Conservation (phyloP, 1,140 invertebrate species). For the Lordiphosa clarofinis region DNA sequence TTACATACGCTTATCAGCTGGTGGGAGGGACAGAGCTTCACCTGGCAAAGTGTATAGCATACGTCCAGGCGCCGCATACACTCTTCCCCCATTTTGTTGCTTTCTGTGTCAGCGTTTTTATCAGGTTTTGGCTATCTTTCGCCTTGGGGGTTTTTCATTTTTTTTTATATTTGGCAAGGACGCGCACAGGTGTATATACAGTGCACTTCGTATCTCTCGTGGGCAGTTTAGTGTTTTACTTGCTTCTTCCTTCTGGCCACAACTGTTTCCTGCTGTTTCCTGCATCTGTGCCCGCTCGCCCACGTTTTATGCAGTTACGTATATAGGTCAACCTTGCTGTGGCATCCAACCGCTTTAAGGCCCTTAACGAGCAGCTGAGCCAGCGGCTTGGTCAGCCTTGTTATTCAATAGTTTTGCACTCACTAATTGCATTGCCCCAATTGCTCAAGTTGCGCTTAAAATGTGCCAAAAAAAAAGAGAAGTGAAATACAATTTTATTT, state of each 20-base stretch:
- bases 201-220: slow-evolving; percentile 28
- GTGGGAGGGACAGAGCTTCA: neutral
- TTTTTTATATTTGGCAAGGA: slow-evolving; percentile 63
- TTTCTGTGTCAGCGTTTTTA: slow-evolving; percentile 57
- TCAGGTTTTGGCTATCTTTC: slow-evolving; percentile 51
- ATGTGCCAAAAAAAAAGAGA: slow-evolving; percentile 54
- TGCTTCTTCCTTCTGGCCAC: slow-evolving; percentile 17
- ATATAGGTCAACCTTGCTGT: slow-evolving; percentile 2
- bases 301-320: neutral
- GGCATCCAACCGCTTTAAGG: slow-evolving; percentile 1
- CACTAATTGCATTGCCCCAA: slow-evolving; percentile 72
- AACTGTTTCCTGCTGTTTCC: slow-evolving; percentile 10
- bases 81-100: slow-evolving; percentile 17
- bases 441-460: slow-evolving; percentile 63
- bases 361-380: neutral
- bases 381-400: slow-evolving; percentile 24
- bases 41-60: slow-evolving; percentile 21
- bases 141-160: slow-evolving; percentile 36
- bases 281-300: neutral
- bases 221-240: slow-evolving; percentile 46
- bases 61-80: slow-evolving; percentile 25
- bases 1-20: slow-evolving; percentile 43
- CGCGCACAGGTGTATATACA: slow-evolving; percentile 14
- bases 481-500: neutral
- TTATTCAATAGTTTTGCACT: slow-evolving; percentile 64